Percentiles rank a stretch among this genome's conserved stretches.
These are phyloP conservation scores for Microtus ochrogaster DNA, from an alignment of 2,113 vertebrate species.

Conservation along the genomic window DNA sequence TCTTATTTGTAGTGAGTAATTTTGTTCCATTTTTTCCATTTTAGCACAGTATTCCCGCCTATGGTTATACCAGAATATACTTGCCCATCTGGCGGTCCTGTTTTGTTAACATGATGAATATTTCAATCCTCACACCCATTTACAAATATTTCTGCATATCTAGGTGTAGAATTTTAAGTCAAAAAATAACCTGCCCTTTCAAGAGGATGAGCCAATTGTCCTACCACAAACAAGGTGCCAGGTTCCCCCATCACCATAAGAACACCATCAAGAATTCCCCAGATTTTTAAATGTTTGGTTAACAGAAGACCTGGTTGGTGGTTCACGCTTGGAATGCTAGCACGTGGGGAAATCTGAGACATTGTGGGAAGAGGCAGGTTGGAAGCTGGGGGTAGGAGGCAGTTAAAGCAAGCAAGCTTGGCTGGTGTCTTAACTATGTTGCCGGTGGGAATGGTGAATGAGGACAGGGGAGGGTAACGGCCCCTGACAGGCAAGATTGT, in stretches of 20 bases:
- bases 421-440: neutral
- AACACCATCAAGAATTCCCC: neutral
- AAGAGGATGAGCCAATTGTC: neutral
- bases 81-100: neutral
- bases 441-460: rapidly evolving
- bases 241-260: neutral
- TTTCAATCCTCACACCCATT: neutral
- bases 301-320: neutral
- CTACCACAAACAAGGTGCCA: neutral
- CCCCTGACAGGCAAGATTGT: neutral
- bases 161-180: neutral
- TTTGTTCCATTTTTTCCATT: neutral
- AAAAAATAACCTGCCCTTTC: neutral
- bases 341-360: neutral
- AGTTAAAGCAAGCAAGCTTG: neutral
- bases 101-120: neutral
- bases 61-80: neutral
- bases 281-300: neutral
- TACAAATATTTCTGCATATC: neutral
- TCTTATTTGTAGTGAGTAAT: neutral
- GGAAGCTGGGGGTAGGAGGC: neutral
- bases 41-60: neutral
- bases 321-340: neutral
- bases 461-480: neutral
- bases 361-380: neutral